Evolutionary conservation across 2,113 vertebrate genomes (phyloP).

Genomic region (Thunnus thynnus): DNA sequence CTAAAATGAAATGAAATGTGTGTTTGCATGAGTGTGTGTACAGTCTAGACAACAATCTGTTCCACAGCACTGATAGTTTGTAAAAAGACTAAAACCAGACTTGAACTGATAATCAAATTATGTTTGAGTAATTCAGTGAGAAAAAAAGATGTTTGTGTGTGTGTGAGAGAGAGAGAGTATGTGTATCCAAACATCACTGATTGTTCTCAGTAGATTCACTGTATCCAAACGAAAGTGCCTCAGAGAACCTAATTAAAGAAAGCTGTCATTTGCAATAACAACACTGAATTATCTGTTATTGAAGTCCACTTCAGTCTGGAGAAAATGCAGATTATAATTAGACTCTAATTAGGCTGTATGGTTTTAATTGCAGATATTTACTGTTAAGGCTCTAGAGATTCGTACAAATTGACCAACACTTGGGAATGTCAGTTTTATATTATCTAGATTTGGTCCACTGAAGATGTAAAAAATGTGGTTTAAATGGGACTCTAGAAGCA

Average conservation of each 20-base stretch:
- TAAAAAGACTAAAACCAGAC: background rate
- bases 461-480: background rate
- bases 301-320: background rate
- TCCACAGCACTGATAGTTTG: background rate
- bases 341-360: background rate
- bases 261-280: slow-evolving; percentile 10
- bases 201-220: background rate
- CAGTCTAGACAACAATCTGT: background rate
- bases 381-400: background rate
- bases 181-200: background rate
- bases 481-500: too few relatives aligned
- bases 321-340: slow-evolving; percentile 6
- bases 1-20: too few relatives aligned
- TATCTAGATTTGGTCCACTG: background rate
- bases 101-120: slow-evolving; percentile 5
- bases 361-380: background rate
- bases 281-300: background rate
- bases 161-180: background rate
- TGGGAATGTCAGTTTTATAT: background rate
- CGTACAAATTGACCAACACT: too few relatives aligned
- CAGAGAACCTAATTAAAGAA: slow-evolving; percentile 36
- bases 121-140: background rate
- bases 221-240: background rate
- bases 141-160: background rate
- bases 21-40: background rate